These are phyloP conservation scores for Cynoglossus semilaevis DNA, from an alignment of 2,113 vertebrate genomes.

Conservation along the genomic window DNA sequence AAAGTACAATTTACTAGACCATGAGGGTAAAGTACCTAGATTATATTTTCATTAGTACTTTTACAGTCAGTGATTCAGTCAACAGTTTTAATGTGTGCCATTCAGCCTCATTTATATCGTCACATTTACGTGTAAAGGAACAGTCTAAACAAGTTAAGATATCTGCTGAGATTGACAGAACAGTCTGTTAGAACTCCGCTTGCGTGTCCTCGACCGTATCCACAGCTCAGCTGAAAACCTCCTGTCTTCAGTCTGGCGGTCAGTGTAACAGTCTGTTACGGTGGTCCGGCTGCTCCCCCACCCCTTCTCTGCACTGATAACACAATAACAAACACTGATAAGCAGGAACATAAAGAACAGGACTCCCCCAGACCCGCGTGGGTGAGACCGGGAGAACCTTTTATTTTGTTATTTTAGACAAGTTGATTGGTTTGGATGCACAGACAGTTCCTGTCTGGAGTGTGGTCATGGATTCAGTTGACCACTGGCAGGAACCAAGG, in stretches of 20 bases:
- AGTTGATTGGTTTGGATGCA: too few relatives aligned
- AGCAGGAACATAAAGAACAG: slow-evolving; percentile 4
- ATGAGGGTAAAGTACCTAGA: too few relatives aligned
- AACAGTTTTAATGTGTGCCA: too few relatives aligned
- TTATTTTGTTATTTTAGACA: too few relatives aligned
- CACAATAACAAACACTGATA: slow-evolving; percentile 4
- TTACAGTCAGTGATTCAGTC: too few relatives aligned
- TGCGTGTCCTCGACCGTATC: not conserved
- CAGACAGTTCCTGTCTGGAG: slow-evolving; percentile 64
- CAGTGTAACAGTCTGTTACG: not conserved
- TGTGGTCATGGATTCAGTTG: too few relatives aligned
- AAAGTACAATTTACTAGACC: too few relatives aligned
- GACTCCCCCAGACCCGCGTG: too few relatives aligned
- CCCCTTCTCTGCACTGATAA: slow-evolving; percentile 7
- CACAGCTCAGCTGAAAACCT: not conserved
- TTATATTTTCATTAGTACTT: too few relatives aligned
- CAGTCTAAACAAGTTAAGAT: not conserved
- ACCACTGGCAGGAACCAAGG: too few relatives aligned
- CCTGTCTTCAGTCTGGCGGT: not conserved
- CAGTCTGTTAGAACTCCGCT: not conserved
- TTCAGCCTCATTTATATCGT: not conserved
- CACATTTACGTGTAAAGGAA: not conserved
- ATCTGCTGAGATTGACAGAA: not conserved
- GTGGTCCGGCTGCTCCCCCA: not conserved
- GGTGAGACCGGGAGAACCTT: too few relatives aligned